These are phyloP conservation scores for Miichthys miiuy DNA, from an alignment of 2,797 vertebrate species.

Conservation along the genomic window DNA sequence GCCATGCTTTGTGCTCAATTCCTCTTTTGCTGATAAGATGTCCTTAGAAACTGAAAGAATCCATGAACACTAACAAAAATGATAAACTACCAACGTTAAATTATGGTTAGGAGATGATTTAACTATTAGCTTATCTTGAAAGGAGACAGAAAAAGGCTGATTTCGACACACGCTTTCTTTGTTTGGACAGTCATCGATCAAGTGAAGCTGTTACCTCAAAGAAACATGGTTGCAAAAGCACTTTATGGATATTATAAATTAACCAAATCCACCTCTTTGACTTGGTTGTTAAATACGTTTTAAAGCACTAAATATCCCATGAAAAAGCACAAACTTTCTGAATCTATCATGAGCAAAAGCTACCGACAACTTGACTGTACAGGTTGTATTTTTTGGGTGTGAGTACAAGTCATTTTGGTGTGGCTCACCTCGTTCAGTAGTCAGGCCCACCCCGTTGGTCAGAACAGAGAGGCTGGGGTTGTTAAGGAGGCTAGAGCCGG, in stretches of 20 bases:
- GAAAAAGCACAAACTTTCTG: neutral
- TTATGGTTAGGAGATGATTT: neutral
- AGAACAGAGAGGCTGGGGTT: constrained; percentile 82
- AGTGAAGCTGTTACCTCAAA: neutral
- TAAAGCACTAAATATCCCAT: neutral
- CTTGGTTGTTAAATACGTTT: neutral
- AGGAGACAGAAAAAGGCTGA: neutral
- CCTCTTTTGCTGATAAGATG: neutral
- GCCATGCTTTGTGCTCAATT: neutral
- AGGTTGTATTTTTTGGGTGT: neutral
- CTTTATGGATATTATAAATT: neutral
- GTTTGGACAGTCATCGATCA: neutral
- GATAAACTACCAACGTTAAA: neutral
- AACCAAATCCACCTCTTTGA: neutral
- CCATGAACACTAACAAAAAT: neutral
- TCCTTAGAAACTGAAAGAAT: constrained; percentile 6
- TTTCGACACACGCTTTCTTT: neutral
- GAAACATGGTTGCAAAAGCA: neutral
- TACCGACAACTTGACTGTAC: too few relatives aligned
- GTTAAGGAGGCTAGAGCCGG: constrained; percentile 83
- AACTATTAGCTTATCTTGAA: neutral
- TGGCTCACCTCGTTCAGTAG: constrained; percentile 84
- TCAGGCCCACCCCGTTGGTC: constrained; percentile 84
- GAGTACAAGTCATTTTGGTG: neutral
- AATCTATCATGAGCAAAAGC: neutral